Conservation (phyloP, 2,888 invertebrate genomes). For the Schizaphis graminum region DNA sequence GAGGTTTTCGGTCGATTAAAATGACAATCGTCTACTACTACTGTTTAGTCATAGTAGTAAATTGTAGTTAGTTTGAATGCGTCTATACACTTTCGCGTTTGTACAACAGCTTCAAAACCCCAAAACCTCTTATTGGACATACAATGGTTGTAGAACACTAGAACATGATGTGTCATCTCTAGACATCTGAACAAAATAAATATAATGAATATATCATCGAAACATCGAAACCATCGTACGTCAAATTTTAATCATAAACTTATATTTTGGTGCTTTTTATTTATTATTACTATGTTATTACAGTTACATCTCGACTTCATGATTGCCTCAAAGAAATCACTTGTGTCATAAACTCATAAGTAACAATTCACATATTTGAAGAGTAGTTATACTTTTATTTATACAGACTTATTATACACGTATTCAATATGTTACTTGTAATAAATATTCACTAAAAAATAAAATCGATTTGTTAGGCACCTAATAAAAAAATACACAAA, state of each 20-base stretch:
- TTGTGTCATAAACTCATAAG: background rate
- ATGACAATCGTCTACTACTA: background rate
- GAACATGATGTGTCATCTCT: background rate
- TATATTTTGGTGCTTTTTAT: background rate
- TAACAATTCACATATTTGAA: background rate
- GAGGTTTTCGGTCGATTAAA: background rate
- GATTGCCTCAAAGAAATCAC: background rate
- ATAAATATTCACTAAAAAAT: background rate
- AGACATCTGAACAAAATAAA: background rate
- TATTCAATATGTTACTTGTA: background rate
- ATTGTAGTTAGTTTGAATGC: constrained; percentile 12
- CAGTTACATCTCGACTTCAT: background rate
- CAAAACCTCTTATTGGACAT: background rate
- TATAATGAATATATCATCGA: background rate
- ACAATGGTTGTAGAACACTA: background rate
- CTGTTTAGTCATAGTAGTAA: background rate
- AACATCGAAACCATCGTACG: background rate
- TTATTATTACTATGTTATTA: background rate
- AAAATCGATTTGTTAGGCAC: background rate
- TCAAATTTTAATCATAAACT: background rate
- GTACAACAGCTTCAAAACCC: background rate
- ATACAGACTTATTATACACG: background rate
- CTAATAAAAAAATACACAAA: background rate
- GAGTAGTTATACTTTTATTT: background rate
- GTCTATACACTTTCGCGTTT: background rate